phyloP scores from a whole-genome alignment of 2,797 vertebrate species.

The Gadopsis marmoratus region DNA sequence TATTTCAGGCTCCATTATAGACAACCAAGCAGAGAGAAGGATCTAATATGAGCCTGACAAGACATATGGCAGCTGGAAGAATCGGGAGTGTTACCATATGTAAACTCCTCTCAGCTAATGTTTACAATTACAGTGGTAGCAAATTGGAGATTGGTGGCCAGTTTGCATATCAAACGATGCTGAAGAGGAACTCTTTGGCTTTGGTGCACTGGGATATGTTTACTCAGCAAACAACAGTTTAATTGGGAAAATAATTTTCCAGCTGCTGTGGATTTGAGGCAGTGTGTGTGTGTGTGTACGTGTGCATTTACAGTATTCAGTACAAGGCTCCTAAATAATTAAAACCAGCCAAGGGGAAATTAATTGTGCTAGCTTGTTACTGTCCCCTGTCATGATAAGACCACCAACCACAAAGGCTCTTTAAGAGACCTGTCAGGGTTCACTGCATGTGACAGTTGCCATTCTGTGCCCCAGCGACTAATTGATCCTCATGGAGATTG shows the following conservation, averaged over 20 bases:
- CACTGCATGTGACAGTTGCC: conserved; percentile 57
- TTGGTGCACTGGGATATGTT: conserved; percentile 65
- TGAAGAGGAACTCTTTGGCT: conserved; percentile 63
- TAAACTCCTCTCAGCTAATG: conserved; percentile 72
- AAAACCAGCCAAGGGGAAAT: conserved; percentile 68
- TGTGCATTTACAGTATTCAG: conserved; percentile 60
- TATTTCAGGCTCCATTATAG: conserved; percentile 3
- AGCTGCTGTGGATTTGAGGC: conserved; percentile 70
- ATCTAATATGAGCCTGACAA: conserved; percentile 33
- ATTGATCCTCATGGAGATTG: conserved; percentile 67
- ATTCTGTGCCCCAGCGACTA: conserved; percentile 43
- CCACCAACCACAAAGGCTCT: conserved; percentile 42
- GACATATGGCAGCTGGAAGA: conserved; percentile 40
- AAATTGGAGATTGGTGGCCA: conserved; percentile 64
- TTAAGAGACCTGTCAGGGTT: conserved; percentile 62
- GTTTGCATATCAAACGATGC: conserved; percentile 74
- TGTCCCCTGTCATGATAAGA: conserved; percentile 55
- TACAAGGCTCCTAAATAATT: conserved; percentile 68
- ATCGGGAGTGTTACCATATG: conserved; percentile 58
- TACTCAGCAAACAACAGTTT: conserved; percentile 77
- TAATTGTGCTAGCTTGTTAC: conserved; percentile 54
- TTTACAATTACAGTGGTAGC: conserved; percentile 71
- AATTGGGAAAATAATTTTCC: conserved; percentile 80
- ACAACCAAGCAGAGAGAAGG: conserved; percentile 10
- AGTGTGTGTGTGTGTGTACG: conserved; percentile 12